These are phyloP conservation scores for Tipula vernalis DNA, from an alignment of 2,888 invertebrate genomes.

Conservation along the genomic window DNA sequence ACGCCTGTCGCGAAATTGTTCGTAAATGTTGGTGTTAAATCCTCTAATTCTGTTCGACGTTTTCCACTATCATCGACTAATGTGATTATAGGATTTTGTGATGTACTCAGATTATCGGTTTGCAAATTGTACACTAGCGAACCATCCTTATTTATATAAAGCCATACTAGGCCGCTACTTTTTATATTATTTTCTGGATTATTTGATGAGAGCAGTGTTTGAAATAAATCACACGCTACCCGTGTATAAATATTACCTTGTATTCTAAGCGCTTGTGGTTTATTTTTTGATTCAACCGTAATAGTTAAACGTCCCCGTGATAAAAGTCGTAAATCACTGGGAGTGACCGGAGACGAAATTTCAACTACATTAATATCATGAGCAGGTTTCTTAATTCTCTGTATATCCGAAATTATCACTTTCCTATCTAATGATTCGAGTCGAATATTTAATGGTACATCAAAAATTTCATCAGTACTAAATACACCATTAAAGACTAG, in stretches of 20 bases:
- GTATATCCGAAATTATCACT: constrained; percentile 58
- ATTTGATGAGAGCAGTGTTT: constrained; percentile 50
- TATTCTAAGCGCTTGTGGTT: constrained; percentile 49
- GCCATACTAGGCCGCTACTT: constrained; percentile 60
- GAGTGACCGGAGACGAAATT: constrained; percentile 63
- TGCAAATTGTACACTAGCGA: constrained; percentile 65
- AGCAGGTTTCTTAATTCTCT: constrained; percentile 57
- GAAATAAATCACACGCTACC: constrained; percentile 69
- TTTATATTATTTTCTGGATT: constrained; percentile 35
- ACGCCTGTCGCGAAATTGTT: constrained; percentile 58
- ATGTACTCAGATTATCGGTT: constrained; percentile 47
- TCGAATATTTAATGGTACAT: constrained; percentile 56
- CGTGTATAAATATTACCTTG: constrained; percentile 60
- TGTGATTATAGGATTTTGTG: constrained; percentile 51
- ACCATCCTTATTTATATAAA: constrained; percentile 66
- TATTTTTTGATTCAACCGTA: constrained; percentile 53
- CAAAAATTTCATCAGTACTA: constrained; percentile 44
- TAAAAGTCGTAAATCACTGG: constrained; percentile 60
- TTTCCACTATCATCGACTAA: constrained; percentile 60
- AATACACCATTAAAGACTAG: constrained; percentile 75
- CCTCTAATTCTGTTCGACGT: constrained; percentile 59
- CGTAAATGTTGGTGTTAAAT: constrained; percentile 47
- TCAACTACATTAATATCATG: constrained; percentile 66
- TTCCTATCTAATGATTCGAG: constrained; percentile 59
- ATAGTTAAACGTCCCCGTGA: constrained; percentile 64